Percentiles rank a stretch among this genome's conserved stretches.
These are phyloP conservation scores for Halcyon smyrnensis DNA, from an alignment of 2,797 vertebrate genomes.

Conservation along the genomic window DNA sequence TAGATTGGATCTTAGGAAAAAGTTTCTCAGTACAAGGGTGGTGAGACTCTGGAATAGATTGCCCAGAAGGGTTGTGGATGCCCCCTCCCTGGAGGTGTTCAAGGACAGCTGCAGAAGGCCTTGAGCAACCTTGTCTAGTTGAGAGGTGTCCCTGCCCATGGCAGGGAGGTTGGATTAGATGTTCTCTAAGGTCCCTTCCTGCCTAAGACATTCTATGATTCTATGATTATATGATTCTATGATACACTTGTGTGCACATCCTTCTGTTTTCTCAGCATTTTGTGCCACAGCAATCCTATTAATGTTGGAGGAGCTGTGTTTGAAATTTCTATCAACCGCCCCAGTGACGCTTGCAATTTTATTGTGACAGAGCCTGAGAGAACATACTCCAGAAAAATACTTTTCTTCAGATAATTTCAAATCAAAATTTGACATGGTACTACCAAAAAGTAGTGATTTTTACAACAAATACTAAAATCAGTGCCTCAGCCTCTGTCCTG, in stretches of 20 bases:
- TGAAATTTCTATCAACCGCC: neutral
- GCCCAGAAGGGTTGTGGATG: too few species aligned
- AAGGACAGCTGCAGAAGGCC: too few species aligned
- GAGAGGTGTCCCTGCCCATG: too few species aligned
- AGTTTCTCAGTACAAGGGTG: too few species aligned
- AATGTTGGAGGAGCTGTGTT: rapidly evolving
- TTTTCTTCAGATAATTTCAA: neutral
- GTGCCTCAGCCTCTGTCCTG: neutral
- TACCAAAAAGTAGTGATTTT: neutral
- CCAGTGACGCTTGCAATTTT: neutral
- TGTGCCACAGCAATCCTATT: neutral
- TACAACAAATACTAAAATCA: neutral
- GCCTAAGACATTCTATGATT: too few species aligned
- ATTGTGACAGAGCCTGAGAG: neutral
- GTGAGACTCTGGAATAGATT: too few species aligned
- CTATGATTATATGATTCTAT: too few species aligned
- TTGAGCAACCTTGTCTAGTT: too few species aligned
- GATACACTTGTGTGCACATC: neutral
- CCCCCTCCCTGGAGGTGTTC: too few species aligned
- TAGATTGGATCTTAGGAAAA: too few species aligned
- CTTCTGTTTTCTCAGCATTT: neutral
- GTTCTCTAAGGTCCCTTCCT: too few species aligned
- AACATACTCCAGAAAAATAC: rapidly evolving
- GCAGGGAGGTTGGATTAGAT: too few species aligned
- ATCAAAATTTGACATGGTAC: neutral